Evolutionary conservation across 2,113 vertebrate genomes (phyloP), one percentile per base, ranked within the genome.

Genomic region (Apistogramma diplotaenia): DNA sequence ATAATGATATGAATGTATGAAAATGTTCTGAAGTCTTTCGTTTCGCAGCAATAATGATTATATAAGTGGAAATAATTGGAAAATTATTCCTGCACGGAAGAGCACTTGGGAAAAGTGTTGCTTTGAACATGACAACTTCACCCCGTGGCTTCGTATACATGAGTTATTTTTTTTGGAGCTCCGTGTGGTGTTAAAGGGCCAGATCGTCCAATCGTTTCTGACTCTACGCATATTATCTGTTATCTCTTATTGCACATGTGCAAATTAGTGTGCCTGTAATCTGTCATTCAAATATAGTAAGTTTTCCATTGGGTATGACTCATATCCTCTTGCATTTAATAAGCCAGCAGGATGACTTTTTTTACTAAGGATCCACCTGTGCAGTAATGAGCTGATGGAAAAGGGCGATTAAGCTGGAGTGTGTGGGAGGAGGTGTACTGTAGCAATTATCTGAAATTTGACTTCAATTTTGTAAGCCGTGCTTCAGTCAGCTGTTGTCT

Each of bases 401-500:
- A 80, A 56, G 46, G 33, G 3, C 81, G 51, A 78, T 82, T 29
- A 76, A 73, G 13, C 12, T n/a, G 8, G 18, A 71, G 31, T 43
- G 74, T 77, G 76, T 84, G 79, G 82, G 81, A 84, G 82, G 74
- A 87, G 55, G 60, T 73, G 12, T 4, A 62, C 60, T 76, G 61
- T 27, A 33, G 85, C 54, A 86, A 49, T 85, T 87, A 78, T 85
- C 76, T 81, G 62, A 37, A 77, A 35, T 29, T 82, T 4, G 8
- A 65, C 62, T 80, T 77, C 16, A 13, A 29, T 76, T 78, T 81
- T 4, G 15, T 83, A 81, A 76, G 13, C 33, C 1, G 33, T 40
- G 53, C 57, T 37, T 80, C 62, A 80, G 37, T 91, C 77, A 77
- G 79, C 75, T 82, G 74, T 51, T 91, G 79, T 79, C 59, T 82